These are phyloP conservation scores for Alauda arvensis DNA, from an alignment of 2,797 vertebrate genomes.

Conservation along the genomic window DNA sequence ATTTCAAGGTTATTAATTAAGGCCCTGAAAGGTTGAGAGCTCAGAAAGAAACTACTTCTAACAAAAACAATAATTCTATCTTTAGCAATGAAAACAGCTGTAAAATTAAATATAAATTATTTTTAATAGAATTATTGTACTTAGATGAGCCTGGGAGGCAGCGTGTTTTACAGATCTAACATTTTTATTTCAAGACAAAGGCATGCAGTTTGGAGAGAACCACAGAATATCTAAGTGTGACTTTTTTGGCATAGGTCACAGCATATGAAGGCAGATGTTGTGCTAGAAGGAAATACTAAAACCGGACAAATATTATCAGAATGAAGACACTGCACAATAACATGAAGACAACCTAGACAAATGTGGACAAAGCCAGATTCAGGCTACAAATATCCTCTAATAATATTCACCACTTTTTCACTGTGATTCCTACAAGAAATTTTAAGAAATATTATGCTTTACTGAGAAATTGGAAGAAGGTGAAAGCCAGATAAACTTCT, in stretches of 20 bases:
- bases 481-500: background rate
- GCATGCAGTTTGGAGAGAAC: background rate
- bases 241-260: background rate
- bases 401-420: background rate
- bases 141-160: background rate
- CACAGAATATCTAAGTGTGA: background rate
- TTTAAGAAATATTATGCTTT: background rate
- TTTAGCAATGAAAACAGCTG: background rate
- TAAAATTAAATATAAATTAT: background rate
- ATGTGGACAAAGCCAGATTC: background rate
- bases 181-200: background rate
- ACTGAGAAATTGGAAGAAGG: background rate
- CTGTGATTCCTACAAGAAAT: background rate
- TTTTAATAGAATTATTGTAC: background rate
- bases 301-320: background rate
- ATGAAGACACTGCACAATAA: background rate
- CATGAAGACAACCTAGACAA: background rate
- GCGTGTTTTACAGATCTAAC: background rate
- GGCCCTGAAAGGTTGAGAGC: background rate
- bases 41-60: slow-evolving; percentile 14
- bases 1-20: slow-evolving; percentile 45
- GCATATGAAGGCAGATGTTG: background rate
- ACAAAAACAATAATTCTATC: slow-evolving; percentile 18
- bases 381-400: background rate
- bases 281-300: background rate